Conservation (phyloP, 2,797 vertebrate genomes). For the Sebastes taczanowskii region DNA sequence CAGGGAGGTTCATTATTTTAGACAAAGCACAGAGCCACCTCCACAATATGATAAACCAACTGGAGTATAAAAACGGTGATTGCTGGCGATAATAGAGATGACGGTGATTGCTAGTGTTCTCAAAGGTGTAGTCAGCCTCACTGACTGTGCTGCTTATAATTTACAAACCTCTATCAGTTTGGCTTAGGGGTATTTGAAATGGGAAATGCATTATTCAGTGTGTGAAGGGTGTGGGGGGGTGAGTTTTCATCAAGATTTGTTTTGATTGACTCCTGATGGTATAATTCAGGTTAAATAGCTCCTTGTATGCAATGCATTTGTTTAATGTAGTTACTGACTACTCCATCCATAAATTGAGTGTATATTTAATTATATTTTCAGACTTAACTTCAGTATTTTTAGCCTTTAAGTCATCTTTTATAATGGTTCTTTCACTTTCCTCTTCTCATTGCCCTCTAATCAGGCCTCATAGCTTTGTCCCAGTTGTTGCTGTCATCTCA, state of each 20-base stretch:
- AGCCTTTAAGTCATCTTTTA: not conserved
- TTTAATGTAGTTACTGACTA: not conserved
- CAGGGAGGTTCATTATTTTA: slow-evolving; percentile 79
- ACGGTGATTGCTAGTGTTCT: slow-evolving; percentile 52
- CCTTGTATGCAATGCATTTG: not conserved
- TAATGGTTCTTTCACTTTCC: not conserved
- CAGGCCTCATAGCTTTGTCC: not conserved
- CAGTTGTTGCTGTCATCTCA: slow-evolving; percentile 26
- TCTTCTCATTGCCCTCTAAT: not conserved
- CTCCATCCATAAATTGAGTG: not conserved
- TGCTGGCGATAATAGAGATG: slow-evolving; percentile 67
- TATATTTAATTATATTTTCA: not conserved
- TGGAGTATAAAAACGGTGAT: slow-evolving; percentile 49
- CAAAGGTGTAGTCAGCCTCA: slow-evolving; percentile 44
- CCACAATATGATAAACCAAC: slow-evolving; percentile 59
- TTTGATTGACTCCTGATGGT: slow-evolving; percentile 27
- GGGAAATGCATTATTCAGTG: slow-evolving; percentile 52
- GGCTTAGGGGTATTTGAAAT: slow-evolving; percentile 46
- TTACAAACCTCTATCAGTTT: slow-evolving; percentile 44
- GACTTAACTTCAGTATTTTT: not conserved
- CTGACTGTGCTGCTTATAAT: slow-evolving; percentile 42
- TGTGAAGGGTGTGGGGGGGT: not conserved
- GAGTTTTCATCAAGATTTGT: slow-evolving; percentile 22
- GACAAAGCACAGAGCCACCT: slow-evolving; percentile 70
- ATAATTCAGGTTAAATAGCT: slow-evolving; percentile 5